These are phyloP conservation scores for Pollenia amentaria DNA, from an alignment of 2,888 invertebrate genomes.

Conservation along the genomic window DNA sequence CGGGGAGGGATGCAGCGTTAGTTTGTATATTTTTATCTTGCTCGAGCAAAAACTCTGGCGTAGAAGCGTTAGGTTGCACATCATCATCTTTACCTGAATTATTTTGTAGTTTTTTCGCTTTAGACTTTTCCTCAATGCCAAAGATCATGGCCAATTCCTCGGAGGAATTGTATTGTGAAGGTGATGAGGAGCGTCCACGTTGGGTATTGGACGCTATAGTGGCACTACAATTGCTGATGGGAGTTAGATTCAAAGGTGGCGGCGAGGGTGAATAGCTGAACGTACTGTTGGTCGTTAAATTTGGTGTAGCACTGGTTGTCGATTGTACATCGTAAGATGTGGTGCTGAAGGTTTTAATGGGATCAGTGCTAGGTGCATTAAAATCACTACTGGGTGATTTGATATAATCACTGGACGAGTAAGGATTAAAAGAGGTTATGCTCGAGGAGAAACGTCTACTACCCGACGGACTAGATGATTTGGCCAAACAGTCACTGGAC, in stretches of 20 bases:
- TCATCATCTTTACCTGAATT: conserved; percentile 76
- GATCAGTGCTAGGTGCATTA: conserved; percentile 84
- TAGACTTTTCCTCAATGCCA: conserved; percentile 84
- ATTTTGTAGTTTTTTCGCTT: conserved; percentile 74
- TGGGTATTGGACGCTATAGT: conserved; percentile 60
- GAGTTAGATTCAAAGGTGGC: conserved; percentile 81
- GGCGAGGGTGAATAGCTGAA: conserved; percentile 80
- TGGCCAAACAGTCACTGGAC: conserved; percentile 83
- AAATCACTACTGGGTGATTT: conserved; percentile 84
- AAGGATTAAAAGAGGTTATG: conserved; percentile 84
- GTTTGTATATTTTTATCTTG: conserved; percentile 76
- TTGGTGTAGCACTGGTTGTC: conserved; percentile 81
- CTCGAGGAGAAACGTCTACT: conserved; percentile 83
- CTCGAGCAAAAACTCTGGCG: conserved; percentile 73
- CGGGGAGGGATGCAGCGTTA: conserved; percentile 64
- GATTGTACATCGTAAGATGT: conserved; percentile 84
- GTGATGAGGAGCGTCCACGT: conserved; percentile 79
- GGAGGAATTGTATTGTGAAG: conserved; percentile 88
- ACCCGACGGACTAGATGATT: conserved; percentile 83
- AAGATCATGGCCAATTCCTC: conserved; percentile 88
- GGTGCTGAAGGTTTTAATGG: conserved; percentile 84
- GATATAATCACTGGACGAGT: conserved; percentile 84
- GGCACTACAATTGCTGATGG: conserved; percentile 76
- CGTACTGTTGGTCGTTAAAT: conserved; percentile 77
- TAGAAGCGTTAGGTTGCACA: conserved; percentile 53